Percentiles rank a stretch among this genome's conserved stretches.
Evolutionary conservation across 2,113 vertebrate genomes (phyloP).

Genomic region (Galbula dea): DNA sequence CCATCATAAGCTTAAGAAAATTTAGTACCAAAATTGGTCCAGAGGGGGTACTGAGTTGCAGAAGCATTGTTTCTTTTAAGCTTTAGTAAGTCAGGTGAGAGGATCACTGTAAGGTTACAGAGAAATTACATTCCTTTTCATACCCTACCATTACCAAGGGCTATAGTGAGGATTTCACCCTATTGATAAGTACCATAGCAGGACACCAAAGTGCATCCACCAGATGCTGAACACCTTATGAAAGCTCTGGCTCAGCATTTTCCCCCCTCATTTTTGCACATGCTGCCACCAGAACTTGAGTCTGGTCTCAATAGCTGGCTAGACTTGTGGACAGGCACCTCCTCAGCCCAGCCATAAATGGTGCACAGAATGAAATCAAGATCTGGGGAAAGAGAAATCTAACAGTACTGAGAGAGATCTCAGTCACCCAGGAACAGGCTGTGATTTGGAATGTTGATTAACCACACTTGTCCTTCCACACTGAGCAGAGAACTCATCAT

Average conservation of each 20-base stretch:
- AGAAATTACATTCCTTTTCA: neutral
- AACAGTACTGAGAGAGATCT: neutral
- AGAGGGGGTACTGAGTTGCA: neutral
- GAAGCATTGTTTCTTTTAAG: slow-evolving; percentile 10
- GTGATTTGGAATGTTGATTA: neutral
- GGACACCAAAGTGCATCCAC: neutral
- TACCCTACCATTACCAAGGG: neutral
- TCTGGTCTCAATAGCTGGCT: neutral
- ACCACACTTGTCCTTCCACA: neutral
- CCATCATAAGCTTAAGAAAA: neutral
- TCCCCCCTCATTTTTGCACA: neutral
- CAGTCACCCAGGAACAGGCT: neutral
- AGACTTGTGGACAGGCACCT: neutral
- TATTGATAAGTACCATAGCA: neutral
- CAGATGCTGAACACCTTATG: neutral
- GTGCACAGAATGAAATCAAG: neutral
- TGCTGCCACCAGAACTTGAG: neutral
- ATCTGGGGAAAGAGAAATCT: neutral
- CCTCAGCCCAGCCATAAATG: neutral
- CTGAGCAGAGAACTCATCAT: neutral
- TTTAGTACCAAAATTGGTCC: neutral
- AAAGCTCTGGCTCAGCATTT: neutral
- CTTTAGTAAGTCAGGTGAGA: neutral
- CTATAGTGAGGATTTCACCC: neutral
- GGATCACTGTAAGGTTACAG: neutral